Conservation (phyloP, 1,140 invertebrate species). For the Tetramorium parvispinum region DNA sequence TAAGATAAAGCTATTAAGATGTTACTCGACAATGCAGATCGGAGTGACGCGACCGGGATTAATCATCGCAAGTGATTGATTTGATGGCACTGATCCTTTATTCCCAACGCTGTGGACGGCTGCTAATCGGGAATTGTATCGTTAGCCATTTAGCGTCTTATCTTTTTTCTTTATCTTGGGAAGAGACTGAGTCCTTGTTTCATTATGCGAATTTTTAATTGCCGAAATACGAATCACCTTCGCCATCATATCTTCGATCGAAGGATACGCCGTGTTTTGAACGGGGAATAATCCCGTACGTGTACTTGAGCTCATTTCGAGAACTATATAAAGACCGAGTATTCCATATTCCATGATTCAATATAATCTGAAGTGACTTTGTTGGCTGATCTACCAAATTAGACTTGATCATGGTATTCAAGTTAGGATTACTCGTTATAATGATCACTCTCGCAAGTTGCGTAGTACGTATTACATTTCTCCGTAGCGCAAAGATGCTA, state of each 20-base stretch:
- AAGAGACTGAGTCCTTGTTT: background rate
- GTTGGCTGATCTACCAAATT: background rate
- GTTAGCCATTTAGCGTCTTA: background rate
- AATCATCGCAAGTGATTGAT: conserved; percentile 11
- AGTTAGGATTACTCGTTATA: background rate
- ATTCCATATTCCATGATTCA: conserved; percentile 4
- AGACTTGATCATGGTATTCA: conserved; percentile 7
- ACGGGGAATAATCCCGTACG: conserved; percentile 6
- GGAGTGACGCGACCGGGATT: background rate
- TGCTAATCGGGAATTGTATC: conserved; percentile 20
- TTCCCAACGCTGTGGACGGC: background rate
- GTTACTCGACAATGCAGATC: background rate
- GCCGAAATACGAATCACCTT: conserved; percentile 42
- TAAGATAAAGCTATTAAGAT: conserved; percentile 3
- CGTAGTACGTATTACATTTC: conserved; percentile 27
- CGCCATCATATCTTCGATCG: conserved; percentile 27
- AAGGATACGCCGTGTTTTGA: conserved; percentile 21
- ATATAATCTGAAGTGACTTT: background rate
- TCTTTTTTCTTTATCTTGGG: no score
- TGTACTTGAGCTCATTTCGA: conserved; percentile 9
- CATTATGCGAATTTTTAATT: conserved; percentile 22
- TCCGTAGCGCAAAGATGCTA: background rate
- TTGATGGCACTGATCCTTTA: background rate
- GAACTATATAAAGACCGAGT: conserved; percentile 27
- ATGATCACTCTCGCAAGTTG: background rate